These are phyloP conservation scores for Acomys russatus DNA, from an alignment of 2,797 vertebrate genomes.

Conservation along the genomic window DNA sequence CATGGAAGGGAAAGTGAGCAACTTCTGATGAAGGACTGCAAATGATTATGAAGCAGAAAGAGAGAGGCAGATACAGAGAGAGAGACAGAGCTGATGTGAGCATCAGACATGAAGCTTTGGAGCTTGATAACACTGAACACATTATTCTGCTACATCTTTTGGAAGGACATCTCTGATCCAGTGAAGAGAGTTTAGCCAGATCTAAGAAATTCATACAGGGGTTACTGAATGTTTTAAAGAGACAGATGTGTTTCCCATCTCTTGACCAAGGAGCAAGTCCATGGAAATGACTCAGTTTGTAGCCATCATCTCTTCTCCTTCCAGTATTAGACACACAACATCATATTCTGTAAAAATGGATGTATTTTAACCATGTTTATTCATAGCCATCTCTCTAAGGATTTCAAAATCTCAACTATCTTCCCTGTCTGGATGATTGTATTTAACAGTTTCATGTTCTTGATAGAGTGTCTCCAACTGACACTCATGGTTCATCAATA, in stretches of 20 bases:
- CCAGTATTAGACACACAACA: neutral
- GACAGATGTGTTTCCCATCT: neutral
- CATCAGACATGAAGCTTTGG: neutral
- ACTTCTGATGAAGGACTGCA: neutral
- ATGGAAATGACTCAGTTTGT: constrained; percentile 6
- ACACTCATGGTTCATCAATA: constrained; percentile 80
- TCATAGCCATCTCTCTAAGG: constrained; percentile 83
- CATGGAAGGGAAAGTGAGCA: neutral
- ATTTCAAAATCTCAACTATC: constrained; percentile 80
- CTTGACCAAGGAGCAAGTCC: constrained; percentile 4
- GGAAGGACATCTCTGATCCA: neutral
- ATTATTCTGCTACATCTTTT: neutral
- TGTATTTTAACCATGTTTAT: constrained; percentile 77
- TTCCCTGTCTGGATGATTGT: constrained; percentile 63
- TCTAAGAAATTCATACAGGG: neutral
- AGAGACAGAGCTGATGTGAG: neutral
- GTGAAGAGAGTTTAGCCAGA: neutral
- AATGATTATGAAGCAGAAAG: neutral
- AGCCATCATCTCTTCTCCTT: neutral
- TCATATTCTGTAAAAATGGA: constrained; percentile 39
- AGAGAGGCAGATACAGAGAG: neutral
- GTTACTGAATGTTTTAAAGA: neutral
- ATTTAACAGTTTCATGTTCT: constrained; percentile 60
- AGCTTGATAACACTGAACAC: neutral
- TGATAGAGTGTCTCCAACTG: constrained; percentile 68